Percentiles rank a stretch among this genome's conserved stretches.
Conservation (phyloP, 1,140 invertebrate species). For the Drosophila triauraria region DNA sequence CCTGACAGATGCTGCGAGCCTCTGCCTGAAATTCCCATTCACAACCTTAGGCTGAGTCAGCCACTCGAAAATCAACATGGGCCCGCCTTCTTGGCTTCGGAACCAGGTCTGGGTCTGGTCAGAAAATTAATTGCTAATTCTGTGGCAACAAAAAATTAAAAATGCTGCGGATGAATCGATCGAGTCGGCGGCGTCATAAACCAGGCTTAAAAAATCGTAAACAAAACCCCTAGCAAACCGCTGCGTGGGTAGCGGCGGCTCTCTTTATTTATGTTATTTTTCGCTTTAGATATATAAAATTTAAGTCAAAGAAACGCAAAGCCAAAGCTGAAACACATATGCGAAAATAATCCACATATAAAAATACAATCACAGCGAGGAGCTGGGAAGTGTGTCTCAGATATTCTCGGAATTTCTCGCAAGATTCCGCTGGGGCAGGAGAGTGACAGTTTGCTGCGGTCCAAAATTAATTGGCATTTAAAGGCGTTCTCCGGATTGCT, state of each 20-base stretch:
- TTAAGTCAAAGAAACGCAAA: constrained; percentile 29
- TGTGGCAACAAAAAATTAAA: constrained; percentile 47
- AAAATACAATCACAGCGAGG: constrained; percentile 26
- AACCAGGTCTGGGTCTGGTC: constrained; percentile 4
- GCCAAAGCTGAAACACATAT: background rate
- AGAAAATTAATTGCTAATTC: constrained; percentile 76
- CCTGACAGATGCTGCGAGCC: constrained; percentile 28
- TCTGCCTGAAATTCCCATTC: constrained; percentile 21
- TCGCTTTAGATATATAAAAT: constrained; percentile 62
- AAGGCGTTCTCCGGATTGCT: constrained; percentile 60
- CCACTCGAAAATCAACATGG: background rate
- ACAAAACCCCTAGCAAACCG: constrained; percentile 49
- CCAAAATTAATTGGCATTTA: constrained; percentile 79
- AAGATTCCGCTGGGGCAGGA: constrained; percentile 15
- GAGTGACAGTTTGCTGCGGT: constrained; percentile 65
- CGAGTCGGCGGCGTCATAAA: constrained; percentile 69
- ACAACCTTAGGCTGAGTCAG: constrained; percentile 17
- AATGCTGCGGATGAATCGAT: constrained; percentile 53
- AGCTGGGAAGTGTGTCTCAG: constrained; percentile 26
- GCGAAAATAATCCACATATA: constrained; percentile 49
- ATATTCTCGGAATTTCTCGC: constrained; percentile 64
- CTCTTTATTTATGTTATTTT: constrained; percentile 36
- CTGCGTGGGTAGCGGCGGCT: constrained; percentile 34
- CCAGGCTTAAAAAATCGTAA: constrained; percentile 75
- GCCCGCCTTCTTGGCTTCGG: constrained; percentile 8